Percentiles rank a stretch among this genome's conserved stretches.
Evolutionary conservation across 2,797 vertebrate genomes (phyloP).

Genomic region (Sandelia bainsii): DNA sequence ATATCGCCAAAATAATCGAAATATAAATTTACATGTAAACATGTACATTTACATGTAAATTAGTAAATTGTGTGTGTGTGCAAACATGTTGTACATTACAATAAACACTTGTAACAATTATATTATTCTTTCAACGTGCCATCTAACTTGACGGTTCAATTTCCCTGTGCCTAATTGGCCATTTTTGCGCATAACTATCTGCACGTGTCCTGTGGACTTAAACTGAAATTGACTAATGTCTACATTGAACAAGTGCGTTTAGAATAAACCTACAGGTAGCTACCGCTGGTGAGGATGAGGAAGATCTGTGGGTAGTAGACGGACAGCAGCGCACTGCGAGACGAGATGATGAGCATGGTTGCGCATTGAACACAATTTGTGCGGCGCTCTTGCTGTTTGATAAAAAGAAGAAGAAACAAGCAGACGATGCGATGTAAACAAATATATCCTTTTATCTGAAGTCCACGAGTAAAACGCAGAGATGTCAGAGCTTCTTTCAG

Average conservation of each 20-base stretch:
- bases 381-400: slow-evolving; percentile 58
- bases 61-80: not conserved
- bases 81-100: too few species aligned
- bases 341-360: slow-evolving; percentile 94
- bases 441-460: slow-evolving; percentile 50
- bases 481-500: slow-evolving; percentile 65
- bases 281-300: slow-evolving; percentile 98
- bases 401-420: slow-evolving; percentile 15
- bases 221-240: not conserved
- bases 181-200: slow-evolving; percentile 17
- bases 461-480: slow-evolving; percentile 63
- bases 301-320: slow-evolving; percentile 97
- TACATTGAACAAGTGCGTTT: slow-evolving; percentile 33
- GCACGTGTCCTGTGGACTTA: not conserved
- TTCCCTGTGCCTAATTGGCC: slow-evolving; percentile 49
- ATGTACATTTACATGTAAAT: not conserved
- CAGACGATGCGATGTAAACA: not conserved
- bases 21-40: too few species aligned
- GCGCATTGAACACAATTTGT: slow-evolving; percentile 81
- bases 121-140: not conserved
- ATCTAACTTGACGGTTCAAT: not conserved
- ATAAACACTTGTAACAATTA: slow-evolving; percentile 33
- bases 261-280: slow-evolving; percentile 93
- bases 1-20: too few species aligned
- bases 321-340: slow-evolving; percentile 93